A percentile compares a stretch with the other conserved stretches of the same genome.
Conservation (phyloP, 2,113 vertebrate species). For the Falco punctatus region DNA sequence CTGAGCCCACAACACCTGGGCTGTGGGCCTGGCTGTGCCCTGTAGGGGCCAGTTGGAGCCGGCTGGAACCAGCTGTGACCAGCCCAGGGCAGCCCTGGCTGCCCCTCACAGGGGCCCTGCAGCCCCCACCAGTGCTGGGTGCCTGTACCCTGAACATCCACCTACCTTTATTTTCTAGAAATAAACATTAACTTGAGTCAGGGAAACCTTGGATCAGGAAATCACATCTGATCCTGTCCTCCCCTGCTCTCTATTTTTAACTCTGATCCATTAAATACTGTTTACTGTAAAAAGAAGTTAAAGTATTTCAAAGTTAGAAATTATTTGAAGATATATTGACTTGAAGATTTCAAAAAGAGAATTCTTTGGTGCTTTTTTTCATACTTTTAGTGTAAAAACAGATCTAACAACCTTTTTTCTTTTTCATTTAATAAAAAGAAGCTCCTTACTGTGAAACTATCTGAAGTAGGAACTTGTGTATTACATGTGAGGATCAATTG, state of each 20-base stretch:
- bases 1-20: fast-evolving
- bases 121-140: fast-evolving
- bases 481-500: neutral
- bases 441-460: neutral
- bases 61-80: neutral
- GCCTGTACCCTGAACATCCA: fast-evolving
- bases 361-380: neutral
- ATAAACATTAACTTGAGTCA: neutral
- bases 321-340: neutral
- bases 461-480: neutral
- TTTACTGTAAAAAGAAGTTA: neutral
- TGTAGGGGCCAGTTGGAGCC: neutral
- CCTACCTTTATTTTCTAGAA: neutral
- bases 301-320: neutral
- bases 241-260: neutral
- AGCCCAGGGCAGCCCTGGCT: fast-evolving
- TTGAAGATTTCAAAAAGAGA: neutral
- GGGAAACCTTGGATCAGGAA: neutral
- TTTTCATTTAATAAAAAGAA: neutral
- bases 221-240: neutral
- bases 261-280: neutral
- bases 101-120: neutral
- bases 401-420: neutral
- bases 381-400: neutral
- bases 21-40: neutral